Evolutionary conservation across 2,888 invertebrate genomes (phyloP).

Genomic region (Temnothorax unifasciatus): DNA sequence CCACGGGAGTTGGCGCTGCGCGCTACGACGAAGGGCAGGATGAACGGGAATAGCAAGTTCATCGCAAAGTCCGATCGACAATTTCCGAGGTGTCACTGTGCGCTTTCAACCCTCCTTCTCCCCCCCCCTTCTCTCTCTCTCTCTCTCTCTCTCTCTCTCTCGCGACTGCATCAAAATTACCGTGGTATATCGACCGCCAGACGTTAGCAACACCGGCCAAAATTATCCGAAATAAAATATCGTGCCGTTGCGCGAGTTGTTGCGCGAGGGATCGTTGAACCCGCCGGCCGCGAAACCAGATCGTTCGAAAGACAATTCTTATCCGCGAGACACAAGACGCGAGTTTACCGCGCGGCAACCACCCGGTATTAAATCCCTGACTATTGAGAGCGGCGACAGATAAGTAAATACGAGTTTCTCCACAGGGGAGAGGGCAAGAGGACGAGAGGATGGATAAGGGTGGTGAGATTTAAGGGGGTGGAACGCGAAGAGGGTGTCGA

Average conservation of each 20-base stretch:
- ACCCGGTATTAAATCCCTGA: conserved; percentile 30
- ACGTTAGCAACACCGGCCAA: conserved; percentile 41
- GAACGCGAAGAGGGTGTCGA: conserved; percentile 30
- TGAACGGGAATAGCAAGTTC: conserved; percentile 42
- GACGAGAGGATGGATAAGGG: conserved; percentile 21
- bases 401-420: conserved; percentile 43
- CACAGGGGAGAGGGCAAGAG: background rate
- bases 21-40: conserved; percentile 24
- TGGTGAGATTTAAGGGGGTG: conserved; percentile 45
- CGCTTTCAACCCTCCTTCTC: background rate
- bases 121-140: background rate
- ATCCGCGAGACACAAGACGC: conserved; percentile 24
- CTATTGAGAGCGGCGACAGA: conserved; percentile 47
- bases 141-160: background rate
- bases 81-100: conserved; percentile 21
- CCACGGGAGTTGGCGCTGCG: background rate
- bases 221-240: conserved; percentile 53
- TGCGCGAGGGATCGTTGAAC: conserved; percentile 44
- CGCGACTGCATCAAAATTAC: conserved; percentile 43
- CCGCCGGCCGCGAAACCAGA: background rate
- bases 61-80: conserved; percentile 45
- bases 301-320: conserved; percentile 27
- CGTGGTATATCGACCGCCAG: conserved; percentile 42
- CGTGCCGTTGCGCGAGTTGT: conserved; percentile 10
- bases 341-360: conserved; percentile 18